Evolutionary conservation across 2,113 vertebrate genomes (phyloP).

Genomic region (Jaculus jaculus): DNA sequence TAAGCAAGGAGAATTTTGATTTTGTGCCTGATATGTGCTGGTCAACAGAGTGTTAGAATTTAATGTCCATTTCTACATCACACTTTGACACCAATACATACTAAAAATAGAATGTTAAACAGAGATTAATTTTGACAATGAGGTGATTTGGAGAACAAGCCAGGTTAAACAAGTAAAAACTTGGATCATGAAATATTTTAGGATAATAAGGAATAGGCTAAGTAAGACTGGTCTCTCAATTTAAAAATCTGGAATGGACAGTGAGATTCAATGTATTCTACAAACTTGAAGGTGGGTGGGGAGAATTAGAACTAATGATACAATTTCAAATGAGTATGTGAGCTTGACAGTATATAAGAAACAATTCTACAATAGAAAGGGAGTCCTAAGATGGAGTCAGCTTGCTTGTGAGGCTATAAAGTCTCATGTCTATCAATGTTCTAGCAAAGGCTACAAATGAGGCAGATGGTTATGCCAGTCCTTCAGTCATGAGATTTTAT

Average conservation of each 20-base stretch:
- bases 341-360: neutral
- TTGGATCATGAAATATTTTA: neutral
- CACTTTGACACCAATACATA: neutral
- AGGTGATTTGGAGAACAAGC: neutral
- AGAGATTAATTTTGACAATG: neutral
- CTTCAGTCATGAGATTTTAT: neutral
- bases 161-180: neutral
- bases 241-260: conserved; percentile 6
- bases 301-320: neutral
- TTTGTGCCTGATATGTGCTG: neutral
- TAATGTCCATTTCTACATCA: neutral
- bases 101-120: neutral
- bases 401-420: neutral
- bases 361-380: neutral
- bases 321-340: neutral
- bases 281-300: neutral
- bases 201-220: neutral
- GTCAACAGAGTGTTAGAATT: neutral
- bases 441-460: neutral
- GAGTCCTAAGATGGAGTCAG: neutral
- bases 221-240: neutral
- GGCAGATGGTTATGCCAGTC: neutral
- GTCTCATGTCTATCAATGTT: neutral
- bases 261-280: neutral
- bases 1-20: neutral